Conservation (phyloP, 2,888 invertebrate genomes). For the Thecophora atra region DNA sequence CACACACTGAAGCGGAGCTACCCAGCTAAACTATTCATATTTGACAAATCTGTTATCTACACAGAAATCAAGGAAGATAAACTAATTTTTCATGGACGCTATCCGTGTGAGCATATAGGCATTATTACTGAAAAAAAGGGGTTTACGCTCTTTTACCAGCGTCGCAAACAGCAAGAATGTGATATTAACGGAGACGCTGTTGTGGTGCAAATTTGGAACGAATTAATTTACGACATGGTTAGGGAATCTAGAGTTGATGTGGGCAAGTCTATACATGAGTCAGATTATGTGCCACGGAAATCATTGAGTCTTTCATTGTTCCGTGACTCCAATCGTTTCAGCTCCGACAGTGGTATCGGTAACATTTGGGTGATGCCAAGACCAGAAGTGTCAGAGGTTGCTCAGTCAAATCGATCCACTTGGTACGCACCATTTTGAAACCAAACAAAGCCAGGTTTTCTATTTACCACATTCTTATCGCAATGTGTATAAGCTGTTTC, state of each 20-base stretch:
- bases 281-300: slow-evolving; percentile 59
- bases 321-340: slow-evolving; percentile 64
- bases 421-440: slow-evolving; percentile 54
- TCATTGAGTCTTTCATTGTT: slow-evolving; percentile 59
- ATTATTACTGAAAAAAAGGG: slow-evolving; percentile 58
- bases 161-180: slow-evolving; percentile 63
- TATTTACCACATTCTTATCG: too few relatives aligned
- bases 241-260: too few relatives aligned
- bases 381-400: slow-evolving; percentile 52
- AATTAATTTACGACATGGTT: slow-evolving; percentile 62
- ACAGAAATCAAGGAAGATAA: slow-evolving; percentile 64
- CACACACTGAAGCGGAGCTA: slow-evolving; percentile 59
- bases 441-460: too few relatives aligned
- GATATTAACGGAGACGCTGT: slow-evolving; percentile 59
- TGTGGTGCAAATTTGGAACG: slow-evolving; percentile 58
- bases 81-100: slow-evolving; percentile 63
- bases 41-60: slow-evolving; percentile 64
- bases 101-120: slow-evolving; percentile 63
- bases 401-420: slow-evolving; percentile 57
- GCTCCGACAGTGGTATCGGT: slow-evolving; percentile 64
- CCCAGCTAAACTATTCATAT: slow-evolving; percentile 63
- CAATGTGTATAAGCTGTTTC: too few relatives aligned
- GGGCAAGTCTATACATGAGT: slow-evolving; percentile 56
- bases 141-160: slow-evolving; percentile 62
- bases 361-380: slow-evolving; percentile 62